A percentile compares a stretch with the other conserved stretches of the same genome.
phyloP scores from a whole-genome alignment of 2,113 vertebrate species.

The Halichoerus grypus region DNA sequence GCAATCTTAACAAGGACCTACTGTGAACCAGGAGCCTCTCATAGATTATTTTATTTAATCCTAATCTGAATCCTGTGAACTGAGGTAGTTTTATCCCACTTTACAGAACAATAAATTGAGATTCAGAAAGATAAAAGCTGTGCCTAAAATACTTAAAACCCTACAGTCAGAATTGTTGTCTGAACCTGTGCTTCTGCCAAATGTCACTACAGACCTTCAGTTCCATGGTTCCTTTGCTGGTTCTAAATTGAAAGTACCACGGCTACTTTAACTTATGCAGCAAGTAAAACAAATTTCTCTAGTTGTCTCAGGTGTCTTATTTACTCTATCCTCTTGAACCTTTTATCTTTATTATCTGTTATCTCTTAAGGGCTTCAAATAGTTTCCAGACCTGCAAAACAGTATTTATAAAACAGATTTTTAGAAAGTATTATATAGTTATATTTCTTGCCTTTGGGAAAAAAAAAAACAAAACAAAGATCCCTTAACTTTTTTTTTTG shows the following conservation, averaged over 20 bases:
- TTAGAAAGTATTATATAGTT: neutral
- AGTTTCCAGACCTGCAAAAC: neutral
- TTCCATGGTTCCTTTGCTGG: neutral
- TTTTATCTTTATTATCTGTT: neutral
- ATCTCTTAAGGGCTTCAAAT: neutral
- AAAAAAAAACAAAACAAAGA: neutral
- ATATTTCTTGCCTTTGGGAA: neutral
- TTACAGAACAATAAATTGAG: neutral
- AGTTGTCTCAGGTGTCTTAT: neutral
- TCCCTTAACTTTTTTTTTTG: neutral
- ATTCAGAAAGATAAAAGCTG: neutral
- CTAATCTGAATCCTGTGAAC: neutral
- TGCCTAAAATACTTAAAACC: conserved; percentile 13
- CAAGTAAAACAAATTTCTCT: conserved; percentile 10
- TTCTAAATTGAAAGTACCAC: neutral
- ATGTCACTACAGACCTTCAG: neutral
- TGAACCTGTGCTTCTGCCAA: neutral
- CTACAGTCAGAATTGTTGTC: neutral
- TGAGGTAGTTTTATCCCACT: neutral
- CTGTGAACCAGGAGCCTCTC: neutral
- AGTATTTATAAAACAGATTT: conserved; percentile 1
- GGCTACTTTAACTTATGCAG: neutral
- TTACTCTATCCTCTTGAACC: neutral
- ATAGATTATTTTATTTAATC: neutral
- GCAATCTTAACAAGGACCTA: neutral